Evolutionary conservation across 2,888 invertebrate species (phyloP).

Genomic region (Thalpophila matura): DNA sequence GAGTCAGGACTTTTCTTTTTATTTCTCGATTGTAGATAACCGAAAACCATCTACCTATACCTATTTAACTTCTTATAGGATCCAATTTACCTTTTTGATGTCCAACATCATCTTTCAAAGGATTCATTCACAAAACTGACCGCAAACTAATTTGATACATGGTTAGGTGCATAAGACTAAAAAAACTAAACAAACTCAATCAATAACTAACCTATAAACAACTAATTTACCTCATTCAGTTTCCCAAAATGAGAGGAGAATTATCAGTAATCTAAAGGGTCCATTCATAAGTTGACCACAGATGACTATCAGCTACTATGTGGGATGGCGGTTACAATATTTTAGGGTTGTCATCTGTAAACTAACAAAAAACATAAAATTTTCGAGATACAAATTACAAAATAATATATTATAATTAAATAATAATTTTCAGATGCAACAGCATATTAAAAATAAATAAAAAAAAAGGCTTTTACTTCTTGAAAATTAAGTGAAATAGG

Average conservation of each 20-base stretch:
- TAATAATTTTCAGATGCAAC: too few species aligned
- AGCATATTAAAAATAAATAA: too few species aligned
- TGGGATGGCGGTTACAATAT: conserved; percentile 38
- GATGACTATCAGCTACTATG: conserved; percentile 58
- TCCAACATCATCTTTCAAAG: not conserved
- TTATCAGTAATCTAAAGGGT: conserved; percentile 56
- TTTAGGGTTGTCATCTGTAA: too few species aligned
- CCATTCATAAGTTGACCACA: conserved; percentile 65
- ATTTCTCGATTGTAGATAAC: too few species aligned
- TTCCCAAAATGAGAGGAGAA: conserved; percentile 39
- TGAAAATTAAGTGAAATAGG: too few species aligned
- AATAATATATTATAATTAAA: too few species aligned
- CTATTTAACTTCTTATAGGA: too few species aligned
- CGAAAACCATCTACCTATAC: too few species aligned
- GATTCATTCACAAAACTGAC: not conserved
- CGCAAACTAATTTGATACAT: not conserved
- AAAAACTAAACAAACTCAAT: not conserved
- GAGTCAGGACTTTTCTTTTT: too few species aligned
- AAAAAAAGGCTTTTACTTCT: too few species aligned
- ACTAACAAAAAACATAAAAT: too few species aligned
- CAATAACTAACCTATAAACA: not conserved
- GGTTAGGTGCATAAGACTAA: not conserved
- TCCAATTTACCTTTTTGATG: not conserved
- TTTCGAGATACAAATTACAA: too few species aligned
- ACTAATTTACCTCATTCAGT: conserved; percentile 47